Base-by-base conservation (phyloP, 2,888 invertebrate genomes). In the Oscheius sp. region DNA sequence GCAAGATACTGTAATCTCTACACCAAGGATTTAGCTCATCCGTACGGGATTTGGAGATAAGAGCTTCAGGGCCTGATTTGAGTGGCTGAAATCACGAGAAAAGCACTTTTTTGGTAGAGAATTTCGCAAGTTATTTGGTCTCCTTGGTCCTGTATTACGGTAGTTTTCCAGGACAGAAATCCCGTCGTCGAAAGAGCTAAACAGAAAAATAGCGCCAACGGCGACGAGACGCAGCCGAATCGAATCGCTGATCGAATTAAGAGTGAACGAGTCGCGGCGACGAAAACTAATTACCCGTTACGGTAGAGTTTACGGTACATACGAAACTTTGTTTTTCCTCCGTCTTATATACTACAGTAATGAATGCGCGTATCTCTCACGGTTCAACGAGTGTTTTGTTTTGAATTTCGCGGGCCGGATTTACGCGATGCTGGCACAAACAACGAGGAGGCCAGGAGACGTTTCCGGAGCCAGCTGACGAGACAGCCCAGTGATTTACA, bases 171-270 rank as follows among this genome's bases (percentile, higher is more conserved):
- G n/a, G n/a, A n/a, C n/a, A n/a, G n/a, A n/a, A n/a, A n/a, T 10
- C 55, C 55, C 17, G 20, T 20, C 4, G 48, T 20, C 23, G 48
- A 6, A 10, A 23, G 48, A 23, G 48, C 48, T 48, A 20, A 15
- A 12, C 20, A 34, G 34, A 37, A 34, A 34, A 55, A 45, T 25
- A 61, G 45, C 61, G 25, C 17, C 42, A 20, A 45, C 27, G 45
- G n/a, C 37, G 37, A 52, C 20, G 37, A 37, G 37, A 46, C 53
- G 17, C 65, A 65, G 53, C 50, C 65, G 29, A 52, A 42, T 52
- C 61, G 42, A 55, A 65, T 65, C 46, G 65, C 31, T 65, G 53
- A 65, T 65, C 65, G 65, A 65, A 65, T 65, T 65, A 65, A 65
- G 65, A 50, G 39, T 20, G 53, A 39, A 52, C 53, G 25, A 39